Base-by-base conservation (phyloP, 35 echinoderm and acorn worm genomes). In the Anneissia japonica region DNA sequence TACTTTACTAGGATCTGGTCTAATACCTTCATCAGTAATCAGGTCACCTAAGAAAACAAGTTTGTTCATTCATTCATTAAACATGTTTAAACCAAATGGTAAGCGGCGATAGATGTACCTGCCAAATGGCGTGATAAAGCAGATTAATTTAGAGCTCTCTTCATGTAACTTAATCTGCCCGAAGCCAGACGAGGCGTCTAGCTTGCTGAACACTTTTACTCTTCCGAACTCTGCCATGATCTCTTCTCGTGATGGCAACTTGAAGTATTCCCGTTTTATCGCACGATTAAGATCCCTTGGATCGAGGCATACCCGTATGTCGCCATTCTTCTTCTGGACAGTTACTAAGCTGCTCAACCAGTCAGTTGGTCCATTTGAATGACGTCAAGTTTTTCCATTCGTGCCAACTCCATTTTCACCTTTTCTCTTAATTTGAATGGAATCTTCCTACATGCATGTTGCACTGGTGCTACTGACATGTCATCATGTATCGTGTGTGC, bases 281-380 rank as follows among this genome's bases (percentile, higher is more conserved):
- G 41, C 88, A 28, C 77, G 31, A 39, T 94, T 90, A 7, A 94
- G 84, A 74, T 90, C 88, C 37, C 73, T 81, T 7, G 88, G 92
- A 39, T 94, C 84, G 4, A 94, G 17, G 74, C 83, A 90, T 17
- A 90, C 46, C 30, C 83, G 23, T 21, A 90, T 35, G 19, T 77
- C 35, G 0, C 88, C 88, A 76, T 81, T 82, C 30, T 32, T 32
- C 76, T 93, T 93, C 23, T 81, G 64, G 4, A 81, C 79, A 19
- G 78, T 45, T 19, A 85, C 75, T 13, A 94, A 28, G 30, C 36
- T 86, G n/a, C 80, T 86, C 0, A 94, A 88, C 88, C 88, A 94
- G 19, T 90, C 83, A 30, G 84, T 91, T 73, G 93, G 91, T 33
- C 37, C 43, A 37, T 33, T 74, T 83, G 28, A 34, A 91, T 94